Percentiles rank a stretch among this genome's conserved stretches.
These are phyloP conservation scores for Crossoptilon crossoptilon DNA, from an alignment of 2,797 vertebrate species.

Conservation along the genomic window DNA sequence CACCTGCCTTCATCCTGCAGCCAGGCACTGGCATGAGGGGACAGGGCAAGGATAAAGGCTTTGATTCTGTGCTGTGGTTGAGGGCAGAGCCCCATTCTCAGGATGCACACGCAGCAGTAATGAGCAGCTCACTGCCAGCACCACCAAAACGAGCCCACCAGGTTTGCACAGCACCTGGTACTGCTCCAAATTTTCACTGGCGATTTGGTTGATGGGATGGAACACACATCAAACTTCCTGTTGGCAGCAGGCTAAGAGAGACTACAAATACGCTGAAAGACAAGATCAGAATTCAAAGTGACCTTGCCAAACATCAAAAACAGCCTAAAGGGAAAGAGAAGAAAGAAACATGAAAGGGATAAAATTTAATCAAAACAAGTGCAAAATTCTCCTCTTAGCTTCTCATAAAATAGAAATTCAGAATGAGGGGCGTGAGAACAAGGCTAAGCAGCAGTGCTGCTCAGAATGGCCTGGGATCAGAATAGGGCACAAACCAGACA, in stretches of 20 bases:
- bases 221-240: fast-evolving
- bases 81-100: fast-evolving
- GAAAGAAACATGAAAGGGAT: background rate
- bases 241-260: background rate
- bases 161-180: background rate
- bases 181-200: background rate
- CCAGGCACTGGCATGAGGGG: background rate
- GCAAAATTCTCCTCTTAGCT: background rate
- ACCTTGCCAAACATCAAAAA: background rate
- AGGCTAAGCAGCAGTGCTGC: background rate
- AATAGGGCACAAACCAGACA: background rate
- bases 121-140: fast-evolving
- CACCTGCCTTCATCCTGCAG: background rate
- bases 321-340: fast-evolving
- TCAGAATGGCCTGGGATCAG: background rate
- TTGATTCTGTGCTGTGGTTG: background rate
- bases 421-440: background rate
- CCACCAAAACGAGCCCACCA: fast-evolving
- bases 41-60: background rate
- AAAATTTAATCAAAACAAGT: background rate
- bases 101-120: background rate
- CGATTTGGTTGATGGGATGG: background rate
- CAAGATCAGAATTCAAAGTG: background rate
- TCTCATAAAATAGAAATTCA: background rate
- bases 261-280: background rate